Evolutionary conservation across 2,888 invertebrate species (phyloP).

Genomic region (Drosophila aldrichi): DNA sequence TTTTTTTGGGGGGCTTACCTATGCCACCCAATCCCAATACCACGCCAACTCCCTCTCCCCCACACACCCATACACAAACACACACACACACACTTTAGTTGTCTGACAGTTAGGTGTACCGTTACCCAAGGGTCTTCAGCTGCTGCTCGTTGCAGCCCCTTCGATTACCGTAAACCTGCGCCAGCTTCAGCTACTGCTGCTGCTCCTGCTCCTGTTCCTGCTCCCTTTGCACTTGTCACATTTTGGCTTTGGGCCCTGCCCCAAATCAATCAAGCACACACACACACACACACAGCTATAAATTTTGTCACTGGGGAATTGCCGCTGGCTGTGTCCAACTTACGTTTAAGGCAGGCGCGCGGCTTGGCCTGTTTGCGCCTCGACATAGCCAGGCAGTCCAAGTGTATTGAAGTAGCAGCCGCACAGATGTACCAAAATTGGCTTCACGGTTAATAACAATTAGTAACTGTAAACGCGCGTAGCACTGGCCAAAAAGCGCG

Average conservation of each 20-base stretch:
- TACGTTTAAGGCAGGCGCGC: conserved; percentile 89
- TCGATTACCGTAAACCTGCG: background rate
- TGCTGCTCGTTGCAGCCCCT: conserved; percentile 13
- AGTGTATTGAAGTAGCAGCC: background rate
- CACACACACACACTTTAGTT: conserved; percentile 26
- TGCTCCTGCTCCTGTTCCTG: background rate
- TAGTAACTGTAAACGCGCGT: conserved; percentile 12
- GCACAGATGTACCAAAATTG: conserved; percentile 1
- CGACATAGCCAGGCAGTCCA: conserved; percentile 86
- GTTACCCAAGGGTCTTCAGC: conserved; percentile 38
- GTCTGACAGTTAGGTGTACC: conserved; percentile 73
- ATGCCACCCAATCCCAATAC: conserved; percentile 41
- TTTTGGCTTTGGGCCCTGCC: conserved; percentile 56
- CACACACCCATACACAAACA: background rate
- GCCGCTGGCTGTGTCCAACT: conserved; percentile 80
- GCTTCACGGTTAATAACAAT: background rate
- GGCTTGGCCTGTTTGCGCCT: conserved; percentile 90
- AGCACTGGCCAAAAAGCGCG: conserved; percentile 50
- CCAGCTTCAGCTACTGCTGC: background rate
- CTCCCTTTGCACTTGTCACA: conserved; percentile 70
- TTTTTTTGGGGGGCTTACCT: conserved; percentile 39
- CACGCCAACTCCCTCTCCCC: background rate
- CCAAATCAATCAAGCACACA: conserved; percentile 75
- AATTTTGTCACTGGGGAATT: conserved; percentile 51
- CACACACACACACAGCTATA: conserved; percentile 31